Base-by-base conservation (phyloP, 1,140 invertebrate species). In the Coelopa frigida region DNA sequence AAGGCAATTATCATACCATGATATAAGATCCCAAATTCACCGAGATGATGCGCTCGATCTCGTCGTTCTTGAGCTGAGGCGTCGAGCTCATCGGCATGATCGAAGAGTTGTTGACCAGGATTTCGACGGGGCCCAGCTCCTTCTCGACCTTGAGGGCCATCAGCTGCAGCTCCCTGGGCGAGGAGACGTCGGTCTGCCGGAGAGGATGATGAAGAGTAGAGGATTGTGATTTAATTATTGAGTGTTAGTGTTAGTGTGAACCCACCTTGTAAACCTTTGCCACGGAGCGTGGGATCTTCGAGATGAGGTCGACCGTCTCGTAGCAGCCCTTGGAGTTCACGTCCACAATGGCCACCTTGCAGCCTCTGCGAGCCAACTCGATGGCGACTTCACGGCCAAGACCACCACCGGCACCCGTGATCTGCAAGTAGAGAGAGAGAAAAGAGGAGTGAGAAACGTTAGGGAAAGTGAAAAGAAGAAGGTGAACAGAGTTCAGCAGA, bases 1-100 rank as follows among this genome's bases (percentile, higher is more conserved):
- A 40, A 24, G 11, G 27, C 20, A 40, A 6, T 10, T 5, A 23
- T 4, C 24, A 42, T 22, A 67, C 65, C 59, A 59, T 63, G 22
- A 68, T 65, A 17, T 68, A 65, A 3, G 65, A 68, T 4, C 61
- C 61, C 26, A 68, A 52, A 46, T 68, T 68, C 2, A 68, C 60
- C 39, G 62, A 55, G 26, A 68, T 50, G 8, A 65, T 65, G 2
- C 58, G 59, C 20, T 68, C 61, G 27, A 68, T 65, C 45, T 65
- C 56, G 27, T 67, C 61, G 38, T 54, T 59, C 27, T 61, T 65
- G 15, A 63, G 32, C 11, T 56, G 50, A 6, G 61, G 60, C 1
- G 64, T 62, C 1, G 64, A 63, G 15, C 58, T 63, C 58, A 68
- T 63, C 26, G 59, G 59, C 63, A 68, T 65, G 1, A 69, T 50